These are phyloP conservation scores for Drosophila peninsularis DNA, from an alignment of 2,888 invertebrate genomes.

Conservation along the genomic window DNA sequence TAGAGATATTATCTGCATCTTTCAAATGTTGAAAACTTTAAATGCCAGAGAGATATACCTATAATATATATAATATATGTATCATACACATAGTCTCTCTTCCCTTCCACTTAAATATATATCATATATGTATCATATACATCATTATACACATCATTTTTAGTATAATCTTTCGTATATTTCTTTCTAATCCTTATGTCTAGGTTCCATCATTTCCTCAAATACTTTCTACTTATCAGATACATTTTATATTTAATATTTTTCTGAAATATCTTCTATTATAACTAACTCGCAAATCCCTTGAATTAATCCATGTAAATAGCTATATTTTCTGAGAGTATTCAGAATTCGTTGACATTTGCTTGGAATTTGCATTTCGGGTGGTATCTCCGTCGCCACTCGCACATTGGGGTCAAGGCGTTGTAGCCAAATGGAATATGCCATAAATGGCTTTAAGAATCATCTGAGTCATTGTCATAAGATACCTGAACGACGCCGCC, in stretches of 20 bases:
- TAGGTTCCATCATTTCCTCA: no score
- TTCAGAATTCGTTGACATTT: neutral
- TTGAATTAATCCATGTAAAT: no score
- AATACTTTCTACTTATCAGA: no score
- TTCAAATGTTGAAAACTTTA: neutral
- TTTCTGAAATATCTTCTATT: no score
- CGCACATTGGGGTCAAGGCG: slow-evolving; percentile 44
- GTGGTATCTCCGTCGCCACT: neutral
- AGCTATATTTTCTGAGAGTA: neutral
- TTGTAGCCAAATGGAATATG: slow-evolving; percentile 24
- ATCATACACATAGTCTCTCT: neutral
- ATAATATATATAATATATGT: neutral
- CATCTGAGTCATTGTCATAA: slow-evolving; percentile 36
- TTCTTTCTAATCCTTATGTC: no score
- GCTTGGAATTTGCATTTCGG: slow-evolving; percentile 27
- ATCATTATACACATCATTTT: neutral
- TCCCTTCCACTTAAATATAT: no score
- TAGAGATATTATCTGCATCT: slow-evolving; percentile 7
- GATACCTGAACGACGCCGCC: slow-evolving; percentile 25
- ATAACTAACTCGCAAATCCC: no score
- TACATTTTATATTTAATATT: no score
- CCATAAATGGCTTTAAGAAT: slow-evolving; percentile 49
- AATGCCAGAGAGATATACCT: neutral
- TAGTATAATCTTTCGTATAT: no score
- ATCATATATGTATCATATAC: no score